Percentiles rank a stretch among this genome's conserved stretches.
phyloP scores from a whole-genome alignment of 2,888 invertebrate species.

The Microctonus aethiopoides region DNA sequence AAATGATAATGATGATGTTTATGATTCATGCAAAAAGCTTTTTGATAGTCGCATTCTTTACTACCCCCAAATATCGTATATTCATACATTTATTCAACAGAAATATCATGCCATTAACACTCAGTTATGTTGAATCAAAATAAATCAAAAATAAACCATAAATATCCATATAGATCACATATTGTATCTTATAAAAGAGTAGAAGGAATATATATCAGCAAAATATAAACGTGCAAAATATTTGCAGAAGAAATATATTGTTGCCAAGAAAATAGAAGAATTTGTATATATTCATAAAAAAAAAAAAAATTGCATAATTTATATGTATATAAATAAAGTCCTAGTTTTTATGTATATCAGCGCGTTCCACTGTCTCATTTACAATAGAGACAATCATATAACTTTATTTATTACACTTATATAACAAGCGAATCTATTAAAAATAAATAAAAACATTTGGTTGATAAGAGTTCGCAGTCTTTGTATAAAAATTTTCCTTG shows the following conservation, averaged over 20 bases:
- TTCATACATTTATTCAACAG: background rate
- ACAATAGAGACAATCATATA: too few relatives aligned
- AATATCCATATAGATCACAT: constrained; percentile 16
- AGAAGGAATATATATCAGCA: background rate
- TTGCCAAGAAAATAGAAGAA: too few relatives aligned
- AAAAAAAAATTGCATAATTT: background rate
- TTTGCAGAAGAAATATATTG: too few relatives aligned
- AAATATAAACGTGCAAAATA: too few relatives aligned
- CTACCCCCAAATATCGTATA: background rate
- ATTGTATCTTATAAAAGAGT: background rate
- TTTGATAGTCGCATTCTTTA: background rate
- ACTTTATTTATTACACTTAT: too few relatives aligned
- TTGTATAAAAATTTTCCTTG: background rate
- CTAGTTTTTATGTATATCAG: too few relatives aligned
- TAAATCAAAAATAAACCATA: background rate
- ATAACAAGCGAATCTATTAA: too few relatives aligned
- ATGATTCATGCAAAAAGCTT: background rate
- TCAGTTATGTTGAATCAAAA: background rate
- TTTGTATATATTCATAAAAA: too few relatives aligned
- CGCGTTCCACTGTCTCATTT: too few relatives aligned
- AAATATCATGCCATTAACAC: background rate
- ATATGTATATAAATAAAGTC: too few relatives aligned
- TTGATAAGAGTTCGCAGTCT: background rate
- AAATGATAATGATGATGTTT: background rate
- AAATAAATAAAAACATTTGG: background rate